Evolutionary conservation across 2,113 vertebrate genomes (phyloP).

Genomic region (Microcebus murinus): DNA sequence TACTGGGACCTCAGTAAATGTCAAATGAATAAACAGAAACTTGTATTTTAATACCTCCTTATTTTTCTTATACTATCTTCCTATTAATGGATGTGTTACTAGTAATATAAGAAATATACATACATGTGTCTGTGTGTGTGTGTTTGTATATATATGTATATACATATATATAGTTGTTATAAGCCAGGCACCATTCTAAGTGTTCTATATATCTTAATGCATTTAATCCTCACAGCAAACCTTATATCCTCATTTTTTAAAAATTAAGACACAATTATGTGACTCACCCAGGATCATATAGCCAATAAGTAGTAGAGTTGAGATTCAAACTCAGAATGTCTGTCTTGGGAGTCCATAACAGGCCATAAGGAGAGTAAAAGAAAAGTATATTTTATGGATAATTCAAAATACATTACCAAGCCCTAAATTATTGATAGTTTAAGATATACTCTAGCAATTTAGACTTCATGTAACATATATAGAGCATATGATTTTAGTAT

Average conservation of each 20-base stretch:
- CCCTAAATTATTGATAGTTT: not conserved
- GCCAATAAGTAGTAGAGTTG: not conserved
- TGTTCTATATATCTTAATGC: not conserved
- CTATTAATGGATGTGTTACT: not conserved
- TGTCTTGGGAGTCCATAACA: not conserved
- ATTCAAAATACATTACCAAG: not conserved
- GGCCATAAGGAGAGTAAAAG: not conserved
- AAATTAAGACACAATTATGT: not conserved
- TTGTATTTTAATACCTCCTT: not conserved
- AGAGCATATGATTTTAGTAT: not conserved
- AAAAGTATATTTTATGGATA: not conserved
- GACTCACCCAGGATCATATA: not conserved
- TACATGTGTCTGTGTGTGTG: not conserved
- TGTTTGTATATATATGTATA: too few relatives aligned
- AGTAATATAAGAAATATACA: not conserved
- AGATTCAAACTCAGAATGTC: not conserved
- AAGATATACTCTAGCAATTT: not conserved
- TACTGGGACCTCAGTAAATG: not conserved
- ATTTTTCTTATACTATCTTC: not conserved
- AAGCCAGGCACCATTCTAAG: not conserved
- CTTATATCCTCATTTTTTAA: not conserved
- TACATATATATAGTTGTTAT: not conserved
- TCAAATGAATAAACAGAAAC: not conserved
- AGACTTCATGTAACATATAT: not conserved
- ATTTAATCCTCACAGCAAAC: not conserved